Percentiles rank a stretch among this genome's conserved stretches.
phyloP scores from a whole-genome alignment of 64 coral and sea anemone species.

The Hydrozoanthus tunicans region DNA sequence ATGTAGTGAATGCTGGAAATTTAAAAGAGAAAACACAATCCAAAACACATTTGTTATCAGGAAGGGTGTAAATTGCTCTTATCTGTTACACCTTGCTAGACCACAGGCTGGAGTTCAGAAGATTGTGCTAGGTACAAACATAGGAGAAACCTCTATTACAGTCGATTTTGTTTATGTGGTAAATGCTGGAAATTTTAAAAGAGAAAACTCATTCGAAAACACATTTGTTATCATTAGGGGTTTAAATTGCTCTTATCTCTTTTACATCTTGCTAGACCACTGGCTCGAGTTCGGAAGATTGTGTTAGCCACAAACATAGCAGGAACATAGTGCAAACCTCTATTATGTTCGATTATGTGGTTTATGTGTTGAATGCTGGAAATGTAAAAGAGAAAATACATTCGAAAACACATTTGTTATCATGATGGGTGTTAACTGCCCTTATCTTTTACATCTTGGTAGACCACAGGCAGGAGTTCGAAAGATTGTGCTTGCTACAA shows the following conservation, averaged over 20 bases:
- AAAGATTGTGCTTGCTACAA: slow-evolving; percentile 83
- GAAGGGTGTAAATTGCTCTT: too few species aligned
- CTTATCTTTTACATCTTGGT: neutral
- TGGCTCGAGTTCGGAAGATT: too few species aligned
- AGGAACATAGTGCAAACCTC: neutral
- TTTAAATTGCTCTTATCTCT: neutral
- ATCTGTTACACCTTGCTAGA: slow-evolving; percentile 1
- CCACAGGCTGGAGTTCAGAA: slow-evolving; percentile 75
- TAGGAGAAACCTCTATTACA: slow-evolving; percentile 86
- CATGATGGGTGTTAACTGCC: neutral
- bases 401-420: neutral
- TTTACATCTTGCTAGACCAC: too few species aligned
- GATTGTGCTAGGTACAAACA: slow-evolving; percentile 84
- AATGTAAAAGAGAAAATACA: slow-evolving; percentile 77
- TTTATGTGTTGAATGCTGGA: slow-evolving; percentile 87
- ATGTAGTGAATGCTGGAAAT: slow-evolving; percentile 91
- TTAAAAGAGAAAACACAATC: slow-evolving; percentile 66
- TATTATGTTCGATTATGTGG: slow-evolving; percentile 6
- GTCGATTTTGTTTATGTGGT: slow-evolving; percentile 83
- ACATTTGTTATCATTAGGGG: neutral
- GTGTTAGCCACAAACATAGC: too few species aligned
- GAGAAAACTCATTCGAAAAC: slow-evolving; percentile 57
- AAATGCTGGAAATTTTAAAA: slow-evolving; percentile 84
- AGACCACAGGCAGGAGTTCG: slow-evolving; percentile 76
- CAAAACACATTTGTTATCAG: neutral